phyloP scores from a whole-genome alignment of 2,888 invertebrate genomes.

The Caenorhabditis afra region DNA sequence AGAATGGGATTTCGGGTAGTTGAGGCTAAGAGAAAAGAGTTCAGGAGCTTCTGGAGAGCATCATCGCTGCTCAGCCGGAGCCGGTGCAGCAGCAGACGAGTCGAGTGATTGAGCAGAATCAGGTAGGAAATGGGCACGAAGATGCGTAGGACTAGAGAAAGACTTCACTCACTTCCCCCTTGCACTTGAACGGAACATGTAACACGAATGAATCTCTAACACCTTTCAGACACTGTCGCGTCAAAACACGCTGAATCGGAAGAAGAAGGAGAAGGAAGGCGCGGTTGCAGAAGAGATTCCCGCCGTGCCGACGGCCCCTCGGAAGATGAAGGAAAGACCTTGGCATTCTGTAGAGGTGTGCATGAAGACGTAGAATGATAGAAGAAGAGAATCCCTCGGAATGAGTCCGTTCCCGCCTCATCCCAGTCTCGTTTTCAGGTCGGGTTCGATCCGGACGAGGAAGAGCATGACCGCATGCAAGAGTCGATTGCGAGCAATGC shows the following conservation, averaged over 20 bases:
- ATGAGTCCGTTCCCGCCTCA: not conserved
- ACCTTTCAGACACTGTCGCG: constrained; percentile 56
- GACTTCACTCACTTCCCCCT: constrained; percentile 9
- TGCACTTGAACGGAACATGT: constrained; percentile 31
- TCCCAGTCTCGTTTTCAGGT: constrained; percentile 63
- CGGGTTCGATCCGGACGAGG: constrained; percentile 76
- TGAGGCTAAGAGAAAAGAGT: not conserved
- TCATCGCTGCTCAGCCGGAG: constrained; percentile 74
- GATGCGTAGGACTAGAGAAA: not conserved
- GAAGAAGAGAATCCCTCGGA: constrained; percentile 2
- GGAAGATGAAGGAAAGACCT: constrained; percentile 57
- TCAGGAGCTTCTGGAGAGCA: constrained; percentile 65
- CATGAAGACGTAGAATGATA: constrained; percentile 9
- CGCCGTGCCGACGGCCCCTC: constrained; percentile 47
- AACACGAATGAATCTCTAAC: constrained; percentile 40
- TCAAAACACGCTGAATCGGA: constrained; percentile 49
- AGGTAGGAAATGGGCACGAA: constrained; percentile 30
- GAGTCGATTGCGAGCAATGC: constrained; percentile 64
- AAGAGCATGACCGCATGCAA: constrained; percentile 67
- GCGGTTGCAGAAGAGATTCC: constrained; percentile 47
- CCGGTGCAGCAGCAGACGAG: constrained; percentile 77
- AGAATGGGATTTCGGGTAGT: not conserved
- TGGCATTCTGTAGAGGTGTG: constrained; percentile 65
- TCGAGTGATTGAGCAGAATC: constrained; percentile 71
- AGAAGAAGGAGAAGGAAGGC: constrained; percentile 36